Conservation (phyloP, 2,888 invertebrate genomes). For the Cheilosia impressa region DNA sequence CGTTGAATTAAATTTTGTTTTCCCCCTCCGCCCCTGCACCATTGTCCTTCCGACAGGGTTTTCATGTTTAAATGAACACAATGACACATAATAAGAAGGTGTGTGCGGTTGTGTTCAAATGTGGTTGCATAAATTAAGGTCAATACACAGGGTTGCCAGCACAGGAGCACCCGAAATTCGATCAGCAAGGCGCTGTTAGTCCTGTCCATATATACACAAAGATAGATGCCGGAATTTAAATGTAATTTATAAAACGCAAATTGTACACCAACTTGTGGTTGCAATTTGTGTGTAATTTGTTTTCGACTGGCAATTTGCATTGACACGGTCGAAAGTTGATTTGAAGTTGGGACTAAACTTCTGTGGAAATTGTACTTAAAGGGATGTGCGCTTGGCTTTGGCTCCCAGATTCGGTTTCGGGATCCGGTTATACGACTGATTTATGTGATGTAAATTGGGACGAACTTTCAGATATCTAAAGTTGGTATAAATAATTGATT, state of each 20-base stretch:
- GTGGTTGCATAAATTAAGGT: constrained; percentile 73
- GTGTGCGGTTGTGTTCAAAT: constrained; percentile 58
- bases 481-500: constrained; percentile 26
- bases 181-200: neutral
- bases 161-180: neutral
- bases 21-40: neutral
- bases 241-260: constrained; percentile 72
- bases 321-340: constrained; percentile 48
- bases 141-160: constrained; percentile 39
- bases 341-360: constrained; percentile 14
- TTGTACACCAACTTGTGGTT: constrained; percentile 64
- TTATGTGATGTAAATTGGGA: constrained; percentile 20
- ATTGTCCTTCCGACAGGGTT: constrained; percentile 14
- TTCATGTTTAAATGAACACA: constrained; percentile 64
- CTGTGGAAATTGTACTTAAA: neutral
- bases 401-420: neutral
- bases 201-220: neutral
- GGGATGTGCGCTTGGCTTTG: neutral
- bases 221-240: constrained; percentile 44
- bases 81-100: constrained; percentile 62
- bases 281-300: constrained; percentile 69
- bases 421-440: constrained; percentile 16
- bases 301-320: constrained; percentile 56
- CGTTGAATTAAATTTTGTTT: constrained; percentile 69
- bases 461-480: neutral